Evolutionary conservation across 2,888 invertebrate species (phyloP), one percentile per base, ranked within the genome.

Genomic region (Argynnis bischoffii): DNA sequence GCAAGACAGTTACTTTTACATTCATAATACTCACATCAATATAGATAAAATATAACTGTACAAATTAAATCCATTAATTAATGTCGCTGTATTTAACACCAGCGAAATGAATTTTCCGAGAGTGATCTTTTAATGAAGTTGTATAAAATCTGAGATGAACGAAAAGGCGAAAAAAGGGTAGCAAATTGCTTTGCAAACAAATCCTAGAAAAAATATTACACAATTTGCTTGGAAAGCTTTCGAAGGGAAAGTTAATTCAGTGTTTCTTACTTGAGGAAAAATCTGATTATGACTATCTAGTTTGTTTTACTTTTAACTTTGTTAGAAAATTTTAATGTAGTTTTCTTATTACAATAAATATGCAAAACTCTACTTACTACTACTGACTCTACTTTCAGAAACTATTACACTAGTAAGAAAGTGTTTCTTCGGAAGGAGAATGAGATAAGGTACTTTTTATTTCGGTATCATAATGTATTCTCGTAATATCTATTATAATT

Each of bases 151-250:
- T 79, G 71, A 69, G 76, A 79, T 78, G 77, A 77, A 79, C 78
- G 72, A 78, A 78, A 46, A 73, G 76, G 74, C 72, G 71, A 67
- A 65, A 73, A 77, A 80, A 80, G 77, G 78, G 79, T 80, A 78
- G 79, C 79, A 81, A 83, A 83, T 84, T 82, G 79, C 79, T 82
- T 78, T 64, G 78, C 78, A 81, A 84, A 82, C 81, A 81, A 73
- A 77, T 69, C 70, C 66, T 60, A 67, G 73, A 72, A 69, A 76
- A 75, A 73, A 76, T 74, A 72, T 72, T 70, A 69, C 51, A 71
- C 68, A 73, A 72, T 74, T 73, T 73, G 69, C 68, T 56, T 47
- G 59, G 21, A 64, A 53, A 64, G 56, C 53, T 51, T 21, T 56
- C 64, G 53, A 55, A 63, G 63, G 54, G 59, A 72, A 68, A 56